Evolutionary conservation across 2,113 vertebrate species (phyloP).

Genomic region (Apistogramma diplotaenia): DNA sequence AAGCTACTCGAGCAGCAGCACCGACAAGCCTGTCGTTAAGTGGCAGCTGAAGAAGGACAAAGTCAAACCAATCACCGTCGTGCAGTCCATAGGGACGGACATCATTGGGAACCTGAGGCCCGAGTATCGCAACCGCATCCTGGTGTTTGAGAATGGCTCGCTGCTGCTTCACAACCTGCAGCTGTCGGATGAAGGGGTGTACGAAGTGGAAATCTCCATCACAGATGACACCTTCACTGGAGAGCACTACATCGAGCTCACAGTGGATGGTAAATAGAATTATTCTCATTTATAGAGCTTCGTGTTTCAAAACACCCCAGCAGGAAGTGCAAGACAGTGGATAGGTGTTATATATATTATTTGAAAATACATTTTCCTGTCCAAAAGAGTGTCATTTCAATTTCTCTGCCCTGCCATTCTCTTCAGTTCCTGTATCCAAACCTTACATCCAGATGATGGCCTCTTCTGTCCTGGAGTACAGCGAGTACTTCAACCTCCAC

Average conservation of each 20-base stretch:
- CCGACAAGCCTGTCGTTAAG: slow-evolving; percentile 91
- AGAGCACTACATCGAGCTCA: slow-evolving; percentile 90
- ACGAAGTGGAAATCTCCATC: slow-evolving; percentile 97
- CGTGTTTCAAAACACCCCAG: not conserved
- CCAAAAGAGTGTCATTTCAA: not conserved
- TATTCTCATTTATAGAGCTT: not conserved
- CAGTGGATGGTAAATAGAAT: slow-evolving; percentile 86
- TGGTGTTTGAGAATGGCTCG: slow-evolving; percentile 91
- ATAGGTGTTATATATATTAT: not conserved
- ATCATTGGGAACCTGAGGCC: slow-evolving; percentile 92
- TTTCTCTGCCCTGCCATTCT: slow-evolving; percentile 1
- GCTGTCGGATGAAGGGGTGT: slow-evolving; percentile 88
- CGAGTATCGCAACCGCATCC: slow-evolving; percentile 89
- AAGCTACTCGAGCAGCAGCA: slow-evolving; percentile 89
- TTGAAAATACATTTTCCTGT: slow-evolving; percentile 9
- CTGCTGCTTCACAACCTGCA: slow-evolving; percentile 90
- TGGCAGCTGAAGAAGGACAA: slow-evolving; percentile 93
- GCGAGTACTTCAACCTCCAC: slow-evolving; percentile 89
- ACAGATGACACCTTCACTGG: slow-evolving; percentile 95
- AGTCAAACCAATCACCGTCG: slow-evolving; percentile 85
- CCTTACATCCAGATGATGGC: slow-evolving; percentile 89
- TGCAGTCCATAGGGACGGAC: slow-evolving; percentile 94
- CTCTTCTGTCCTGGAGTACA: slow-evolving; percentile 91
- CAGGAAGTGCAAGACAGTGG: not conserved
- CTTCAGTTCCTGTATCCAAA: slow-evolving; percentile 89